Evolutionary conservation across 2,113 vertebrate species (phyloP).

Genomic region (Oostethus manadensis): DNA sequence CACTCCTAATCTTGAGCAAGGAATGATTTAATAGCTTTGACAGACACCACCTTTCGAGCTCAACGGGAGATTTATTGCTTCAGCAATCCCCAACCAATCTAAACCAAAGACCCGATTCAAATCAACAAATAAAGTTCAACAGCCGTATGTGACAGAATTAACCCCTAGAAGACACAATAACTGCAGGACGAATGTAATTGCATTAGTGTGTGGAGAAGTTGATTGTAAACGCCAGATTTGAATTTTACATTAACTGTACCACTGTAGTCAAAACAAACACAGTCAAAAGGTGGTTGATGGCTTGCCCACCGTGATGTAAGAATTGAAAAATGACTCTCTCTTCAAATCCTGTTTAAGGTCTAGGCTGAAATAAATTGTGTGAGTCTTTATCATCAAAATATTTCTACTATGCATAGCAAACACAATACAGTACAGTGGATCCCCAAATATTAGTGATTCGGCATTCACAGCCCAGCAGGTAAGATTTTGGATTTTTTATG

Average conservation of each 20-base stretch:
- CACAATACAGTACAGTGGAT: too few species aligned
- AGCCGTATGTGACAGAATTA: slow-evolving; percentile 31
- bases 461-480: too few species aligned
- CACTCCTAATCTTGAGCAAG: slow-evolving; percentile 37
- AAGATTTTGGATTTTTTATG: too few species aligned
- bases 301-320: slow-evolving; percentile 35
- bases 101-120: slow-evolving; percentile 36
- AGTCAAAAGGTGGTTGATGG: slow-evolving; percentile 21
- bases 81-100: slow-evolving; percentile 38
- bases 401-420: slow-evolving; percentile 16
- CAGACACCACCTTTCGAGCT: slow-evolving; percentile 41
- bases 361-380: slow-evolving; percentile 25
- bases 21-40: slow-evolving; percentile 48
- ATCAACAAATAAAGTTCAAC: slow-evolving; percentile 32
- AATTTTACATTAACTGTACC: slow-evolving; percentile 45
- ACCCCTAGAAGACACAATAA: slow-evolving; percentile 21
- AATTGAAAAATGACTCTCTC: slow-evolving; percentile 41
- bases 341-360: slow-evolving; percentile 44
- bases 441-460: too few species aligned
- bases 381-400: slow-evolving; percentile 29
- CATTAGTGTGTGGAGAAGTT: slow-evolving; percentile 25
- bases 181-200: slow-evolving; percentile 29
- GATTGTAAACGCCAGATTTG: slow-evolving; percentile 32
- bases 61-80: slow-evolving; percentile 41
- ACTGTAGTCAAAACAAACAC: slow-evolving; percentile 57